A percentile compares a stretch with the other conserved stretches of the same genome.
These are phyloP conservation scores for Luffia ferchaultella DNA, from an alignment of 2,888 invertebrate genomes.

Conservation along the genomic window DNA sequence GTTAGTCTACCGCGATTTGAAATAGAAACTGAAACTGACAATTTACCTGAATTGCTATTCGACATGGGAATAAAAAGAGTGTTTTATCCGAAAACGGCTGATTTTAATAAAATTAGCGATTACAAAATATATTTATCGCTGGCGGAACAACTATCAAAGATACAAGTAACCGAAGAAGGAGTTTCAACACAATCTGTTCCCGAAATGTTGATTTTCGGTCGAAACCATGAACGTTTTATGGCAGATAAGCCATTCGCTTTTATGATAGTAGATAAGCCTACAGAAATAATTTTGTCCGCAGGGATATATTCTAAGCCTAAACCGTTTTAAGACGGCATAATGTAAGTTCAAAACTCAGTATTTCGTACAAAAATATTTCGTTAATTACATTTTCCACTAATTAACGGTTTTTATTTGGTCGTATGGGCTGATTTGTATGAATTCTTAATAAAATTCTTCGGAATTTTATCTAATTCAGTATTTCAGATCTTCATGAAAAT, in stretches of 20 bases:
- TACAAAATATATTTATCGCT: slow-evolving; percentile 30
- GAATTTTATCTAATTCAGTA: no score
- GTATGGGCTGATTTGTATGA: no score
- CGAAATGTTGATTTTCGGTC: slow-evolving; percentile 12
- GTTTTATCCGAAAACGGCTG: slow-evolving; percentile 31
- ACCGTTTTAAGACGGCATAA: slow-evolving; percentile 21
- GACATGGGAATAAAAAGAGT: slow-evolving; percentile 43
- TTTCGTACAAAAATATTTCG: not conserved
- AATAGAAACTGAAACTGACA: slow-evolving; percentile 28
- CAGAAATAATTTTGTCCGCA: slow-evolving; percentile 37
- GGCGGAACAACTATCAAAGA: slow-evolving; percentile 32
- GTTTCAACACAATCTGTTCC: slow-evolving; percentile 20
- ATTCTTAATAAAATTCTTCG: no score
- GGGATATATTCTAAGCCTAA: slow-evolving; percentile 34
- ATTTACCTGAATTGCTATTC: slow-evolving; percentile 32
- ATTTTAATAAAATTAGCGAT: slow-evolving; percentile 32
- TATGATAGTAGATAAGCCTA: slow-evolving; percentile 32
- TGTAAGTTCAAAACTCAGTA: no score
- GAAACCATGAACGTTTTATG: slow-evolving; percentile 22
- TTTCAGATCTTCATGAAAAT: no score
- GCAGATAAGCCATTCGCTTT: slow-evolving; percentile 37
- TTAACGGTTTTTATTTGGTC: no score
- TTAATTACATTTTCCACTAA: not conserved
- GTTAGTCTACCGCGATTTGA: slow-evolving; percentile 37
- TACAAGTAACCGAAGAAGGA: slow-evolving; percentile 35